Evolutionary conservation across 2,113 vertebrate genomes (phyloP), one percentile per base, ranked within the genome.

Genomic region (Mixornis gularis): DNA sequence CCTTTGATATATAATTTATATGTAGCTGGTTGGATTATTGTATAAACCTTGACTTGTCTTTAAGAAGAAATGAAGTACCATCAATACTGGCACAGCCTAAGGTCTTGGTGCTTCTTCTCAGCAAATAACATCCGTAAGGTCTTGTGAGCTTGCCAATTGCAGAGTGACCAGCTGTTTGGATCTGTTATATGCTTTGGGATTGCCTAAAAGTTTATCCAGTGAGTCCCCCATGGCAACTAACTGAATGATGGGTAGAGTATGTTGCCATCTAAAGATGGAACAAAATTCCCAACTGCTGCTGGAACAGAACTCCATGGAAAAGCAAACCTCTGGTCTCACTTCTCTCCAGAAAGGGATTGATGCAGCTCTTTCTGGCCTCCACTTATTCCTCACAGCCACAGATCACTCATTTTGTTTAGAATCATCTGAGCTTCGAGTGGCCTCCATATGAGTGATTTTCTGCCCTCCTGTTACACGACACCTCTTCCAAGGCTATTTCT

Each of bases 1-100:
- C 88, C 84, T 94, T 90, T 91, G 86, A 90, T 92, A 73, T 88
- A 95, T 95, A 84, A 95, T 95, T 95, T 92, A 90, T 93, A 77
- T 41, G 69, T 87, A 71, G 83, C 64, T 87, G 90, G 79, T 64
- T 83, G 55, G 81, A 87, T 91, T 94, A 85, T 63, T 85, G 81
- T 92, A 87, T 78, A 95, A 94, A 94, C 87, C 84, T 93, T 80
- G 72, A 90, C 85, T 90, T 79, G 76, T 71, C 91, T 96, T 77
- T 88, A 91, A 85, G 64, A 85, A 73, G 82, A 90, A 95, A 96
- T 95, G 82, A 88, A 92, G 78, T 66, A 77, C 79, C 81, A 80
- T 88, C 56, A 65, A 79, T 83, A 85, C 56, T 76, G 90, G 78
- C 69, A 79, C 82, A 93, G 64, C 58, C 84, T 82, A 85, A 85